Evolutionary conservation across 2,797 vertebrate species (phyloP), one percentile per base, ranked within the genome.

Genomic region (Acrocephalus scirpaceus): DNA sequence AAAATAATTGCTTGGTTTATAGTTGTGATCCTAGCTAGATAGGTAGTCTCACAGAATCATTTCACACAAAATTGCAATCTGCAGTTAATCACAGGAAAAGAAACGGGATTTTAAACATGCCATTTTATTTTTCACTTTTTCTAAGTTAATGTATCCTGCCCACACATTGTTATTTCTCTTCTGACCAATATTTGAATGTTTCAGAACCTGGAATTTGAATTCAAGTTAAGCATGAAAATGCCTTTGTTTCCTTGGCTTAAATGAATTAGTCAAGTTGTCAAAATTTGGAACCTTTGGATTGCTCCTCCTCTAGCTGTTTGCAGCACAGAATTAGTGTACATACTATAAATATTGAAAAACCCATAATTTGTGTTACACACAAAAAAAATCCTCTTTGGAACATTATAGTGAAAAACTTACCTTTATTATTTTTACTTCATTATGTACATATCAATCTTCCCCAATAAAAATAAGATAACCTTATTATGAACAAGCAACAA

Each of bases 21-120:
- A 56, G 10, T 22, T 81, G 22, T 57, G 42, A 85, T 91, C 47
- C 67, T 57, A 36, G 16, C 5, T 34, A 57, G 34, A 34, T 34
- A 19, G 16, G 16, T 11, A 57, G 40, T 61, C 29, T 75, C 42
- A 47, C 14, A 75, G 16, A 60, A 44, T 32, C 7, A 34, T 65
- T 30, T 45, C 34, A 75, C 15, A 53, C 11, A 65, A 27, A 47
- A 72, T 23, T 69, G 20, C 5, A 62, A 56, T 56, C 12, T 75
- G 9, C 21, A 64, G 19, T 54, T 85, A 60, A 64, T 80, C 65
- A 62, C 13, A 21, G 29, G 10, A 25, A 66, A 84, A 62, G 4
- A 50, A 69, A n/a, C 0, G 0, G 9, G 4, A 61, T 83, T 88
- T 88, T n/a, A 54, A 76, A 65, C 5, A 57, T n/a, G 3, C 1